A percentile compares a stretch with the other conserved stretches of the same genome.
Conservation (phyloP, 1,140 invertebrate genomes). For the Cydia amplana region DNA sequence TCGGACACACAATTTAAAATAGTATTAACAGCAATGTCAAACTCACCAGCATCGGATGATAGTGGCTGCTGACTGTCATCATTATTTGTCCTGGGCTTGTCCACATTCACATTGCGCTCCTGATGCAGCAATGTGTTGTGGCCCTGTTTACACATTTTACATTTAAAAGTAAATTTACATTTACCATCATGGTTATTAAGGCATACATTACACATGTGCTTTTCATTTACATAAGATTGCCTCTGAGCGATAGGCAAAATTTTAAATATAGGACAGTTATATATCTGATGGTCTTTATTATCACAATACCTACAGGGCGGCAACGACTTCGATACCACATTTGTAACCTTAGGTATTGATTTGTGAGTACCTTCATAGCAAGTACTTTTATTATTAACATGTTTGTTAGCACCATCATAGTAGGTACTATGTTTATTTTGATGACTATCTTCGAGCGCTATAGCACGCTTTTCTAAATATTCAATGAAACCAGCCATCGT, state of each 20-base stretch:
- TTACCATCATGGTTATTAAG: slow-evolving; percentile 35
- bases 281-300: too few species aligned
- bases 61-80: slow-evolving; percentile 20
- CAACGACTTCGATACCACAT: too few species aligned
- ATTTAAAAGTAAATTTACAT: slow-evolving; percentile 42
- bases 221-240: background rate
- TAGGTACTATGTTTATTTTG: background rate
- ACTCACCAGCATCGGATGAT: background rate
- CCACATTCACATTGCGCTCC: too few species aligned
- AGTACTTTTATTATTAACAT: too few species aligned
- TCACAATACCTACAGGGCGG: too few species aligned
- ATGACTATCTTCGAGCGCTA: slow-evolving; percentile 40
- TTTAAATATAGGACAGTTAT: background rate
- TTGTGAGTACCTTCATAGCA: too few species aligned
- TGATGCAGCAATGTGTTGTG: slow-evolving; percentile 42
- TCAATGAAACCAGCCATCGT: slow-evolving; percentile 38
- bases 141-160: slow-evolving; percentile 38
- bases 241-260: background rate
- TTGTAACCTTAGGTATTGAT: too few species aligned
- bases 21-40: too few species aligned
- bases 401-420: background rate
- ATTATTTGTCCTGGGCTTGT: background rate
- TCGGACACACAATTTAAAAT: too few species aligned
- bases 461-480: slow-evolving; percentile 45
- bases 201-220: slow-evolving; percentile 21